Evolutionary conservation across 2,888 invertebrate genomes (phyloP).

Genomic region (Apodemia hepburni): DNA sequence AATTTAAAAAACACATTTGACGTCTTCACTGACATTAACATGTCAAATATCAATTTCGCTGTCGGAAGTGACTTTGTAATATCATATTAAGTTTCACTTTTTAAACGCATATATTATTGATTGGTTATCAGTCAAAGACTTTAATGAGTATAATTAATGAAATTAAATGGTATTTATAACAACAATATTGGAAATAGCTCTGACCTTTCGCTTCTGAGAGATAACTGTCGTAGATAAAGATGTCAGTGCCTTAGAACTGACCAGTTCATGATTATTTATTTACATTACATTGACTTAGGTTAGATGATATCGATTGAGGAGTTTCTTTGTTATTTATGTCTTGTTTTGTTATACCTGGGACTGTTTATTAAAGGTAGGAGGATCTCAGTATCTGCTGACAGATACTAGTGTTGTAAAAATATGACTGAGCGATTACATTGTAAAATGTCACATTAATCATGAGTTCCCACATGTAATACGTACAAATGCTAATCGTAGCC

Average conservation of each 20-base stretch:
- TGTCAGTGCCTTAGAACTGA: slow-evolving; percentile 70
- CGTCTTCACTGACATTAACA: slow-evolving; percentile 52
- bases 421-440: slow-evolving; percentile 52
- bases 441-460: slow-evolving; percentile 66
- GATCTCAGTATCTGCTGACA: slow-evolving; percentile 46
- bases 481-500: slow-evolving; percentile 59
- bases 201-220: slow-evolving; percentile 53
- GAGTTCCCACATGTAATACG: slow-evolving; percentile 58
- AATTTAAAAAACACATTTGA: slow-evolving; percentile 56
- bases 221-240: slow-evolving; percentile 53
- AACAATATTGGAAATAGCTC: slow-evolving; percentile 50
- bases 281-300: slow-evolving; percentile 43
- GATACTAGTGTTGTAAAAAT: slow-evolving; percentile 49
- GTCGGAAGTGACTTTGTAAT: slow-evolving; percentile 65
- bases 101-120: slow-evolving; percentile 46
- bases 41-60: slow-evolving; percentile 40
- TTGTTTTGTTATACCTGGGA: not conserved
- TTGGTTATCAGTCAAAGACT: slow-evolving; percentile 73
- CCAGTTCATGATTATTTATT: slow-evolving; percentile 54
- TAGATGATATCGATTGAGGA: slow-evolving; percentile 32
- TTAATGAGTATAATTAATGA: slow-evolving; percentile 69
- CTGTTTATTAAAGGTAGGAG: slow-evolving; percentile 26
- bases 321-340: slow-evolving; percentile 35
- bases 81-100: slow-evolving; percentile 60
- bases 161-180: slow-evolving; percentile 75